Evolutionary conservation across 1,140 invertebrate species (phyloP), one percentile per base, ranked within the genome.

Genomic region (Centruroides sculpturatus): DNA sequence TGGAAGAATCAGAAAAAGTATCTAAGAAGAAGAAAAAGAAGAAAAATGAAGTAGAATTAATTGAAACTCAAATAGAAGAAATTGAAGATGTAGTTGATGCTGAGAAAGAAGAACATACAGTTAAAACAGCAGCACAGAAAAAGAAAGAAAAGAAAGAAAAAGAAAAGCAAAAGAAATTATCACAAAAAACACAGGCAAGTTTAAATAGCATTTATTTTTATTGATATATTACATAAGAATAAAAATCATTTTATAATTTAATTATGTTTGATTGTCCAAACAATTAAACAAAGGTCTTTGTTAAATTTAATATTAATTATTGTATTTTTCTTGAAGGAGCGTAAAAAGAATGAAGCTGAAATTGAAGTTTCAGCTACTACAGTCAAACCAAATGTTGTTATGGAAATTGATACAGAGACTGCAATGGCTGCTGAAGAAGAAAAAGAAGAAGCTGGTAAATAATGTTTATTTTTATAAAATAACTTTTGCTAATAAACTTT

Each of bases 111-210:
- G 79, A 76, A 59, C 67, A 75, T 41, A 85, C 84, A 10, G 80
- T 89, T 34, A 90, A 89, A 75, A 83, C 85, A 35, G 85, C 87
- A 23, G 86, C 87, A 12, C 65, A 70, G 59, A 89, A 89, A 71
- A 89, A 87, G 66, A 89, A 88, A 69, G 86, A 89, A 66, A 90
- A 90, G 66, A 89, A 89, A 70, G 86, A 90, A 73, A 79, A 85
- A 47, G 84, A 89, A 69, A 90, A 87, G 66, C 77, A 80, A 56
- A 87, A 90, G 70, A 69, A 85, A 70, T 67, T 78, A 63, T 79
- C 82, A 54, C 56, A 61, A 46, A 62, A 59, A 41, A 59, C 51
- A 36, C 55, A 64, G 47, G 65, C 56, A 35, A 36, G 13, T 56
- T 35, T 55, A 13, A 7, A 35, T 53, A 55, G 10, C 23, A 23